Base-by-base conservation (phyloP, 2,888 invertebrate genomes). In the Nomada fabriciana region DNA sequence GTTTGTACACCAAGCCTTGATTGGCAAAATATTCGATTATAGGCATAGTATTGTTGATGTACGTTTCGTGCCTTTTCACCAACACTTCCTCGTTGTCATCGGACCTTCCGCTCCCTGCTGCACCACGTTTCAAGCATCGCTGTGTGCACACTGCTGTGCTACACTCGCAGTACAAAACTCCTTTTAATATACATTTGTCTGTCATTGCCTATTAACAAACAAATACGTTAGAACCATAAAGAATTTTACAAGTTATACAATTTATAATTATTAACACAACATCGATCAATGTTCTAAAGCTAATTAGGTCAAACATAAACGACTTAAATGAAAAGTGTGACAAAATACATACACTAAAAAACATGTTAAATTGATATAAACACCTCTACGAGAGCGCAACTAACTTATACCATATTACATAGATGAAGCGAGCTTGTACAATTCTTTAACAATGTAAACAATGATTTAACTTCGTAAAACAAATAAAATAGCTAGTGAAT, bases 61-160 rank as follows among this genome's bases (percentile, higher is more conserved):
- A 98, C 0, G 98, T 99, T 87, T 96, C 95, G 89, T 98, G 97
- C 79, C 99, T 95, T 92, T 98, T 98, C 89, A 96, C 96, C 64
- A 99, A 94, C 88, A 97, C 97, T 57, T 98, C 98, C 60, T 96
- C 93, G 92, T 99, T 99, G 94, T 99, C 99, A 93, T 99, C 99
- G 1, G 97, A 96, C 15, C 99, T 96, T 0, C 99, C 99, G 93
- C 98, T 98, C 65, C 98, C 98, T 61, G 96, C 96, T 68, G 97
- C 97, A 0, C 99, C 99, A 82, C 99, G 96, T 5, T 96, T 95
- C 73, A 99, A 92, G 92, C 99, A 99, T 59, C 99, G 95, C 50
- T 97, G 94, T 0, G 97, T 96, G 93, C 99, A 99, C 10, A 96
- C 95, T 85, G 98, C 96, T 89, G 96, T 96, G 1, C 96, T 95